Evolutionary conservation across 2,888 invertebrate genomes (phyloP).

Genomic region (Arge pagana): DNA sequence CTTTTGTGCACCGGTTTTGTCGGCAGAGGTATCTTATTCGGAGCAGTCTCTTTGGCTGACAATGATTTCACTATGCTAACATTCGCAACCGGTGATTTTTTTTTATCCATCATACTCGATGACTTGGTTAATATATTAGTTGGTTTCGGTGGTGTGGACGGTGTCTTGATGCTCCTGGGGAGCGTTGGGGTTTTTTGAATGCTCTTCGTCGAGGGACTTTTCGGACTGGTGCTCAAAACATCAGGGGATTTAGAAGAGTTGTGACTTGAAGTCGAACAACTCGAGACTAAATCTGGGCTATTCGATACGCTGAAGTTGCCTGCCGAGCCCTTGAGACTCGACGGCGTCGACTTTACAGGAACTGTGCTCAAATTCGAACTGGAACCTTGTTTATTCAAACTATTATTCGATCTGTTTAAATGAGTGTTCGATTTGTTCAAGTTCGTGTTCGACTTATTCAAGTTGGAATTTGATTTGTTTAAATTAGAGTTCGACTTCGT

Average conservation of each 20-base stretch:
- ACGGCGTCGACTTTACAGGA: slow-evolving; percentile 39
- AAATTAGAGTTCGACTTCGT: slow-evolving; percentile 26
- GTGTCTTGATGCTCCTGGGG: slow-evolving; percentile 49
- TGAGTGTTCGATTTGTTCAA: slow-evolving; percentile 31
- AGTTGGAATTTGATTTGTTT: slow-evolving; percentile 28
- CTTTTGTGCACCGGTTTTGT: slow-evolving; percentile 15
- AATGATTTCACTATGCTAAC: slow-evolving; percentile 32
- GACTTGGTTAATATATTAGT: slow-evolving; percentile 59
- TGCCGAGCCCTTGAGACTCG: slow-evolving; percentile 42
- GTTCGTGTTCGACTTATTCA: slow-evolving; percentile 27
- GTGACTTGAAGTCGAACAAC: slow-evolving; percentile 62
- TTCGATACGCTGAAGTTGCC: slow-evolving; percentile 59
- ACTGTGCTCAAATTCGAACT: slow-evolving; percentile 14
- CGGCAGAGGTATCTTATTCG: slow-evolving; percentile 27
- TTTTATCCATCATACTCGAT: slow-evolving; percentile 52
- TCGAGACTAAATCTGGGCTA: slow-evolving; percentile 75
- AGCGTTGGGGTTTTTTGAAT: slow-evolving; percentile 52
- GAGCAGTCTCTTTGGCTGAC: slow-evolving; percentile 27
- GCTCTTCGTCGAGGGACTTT: slow-evolving; percentile 47
- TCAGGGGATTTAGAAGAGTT: slow-evolving; percentile 61
- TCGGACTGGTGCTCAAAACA: slow-evolving; percentile 43
- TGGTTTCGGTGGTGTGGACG: slow-evolving; percentile 60
- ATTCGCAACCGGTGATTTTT: slow-evolving; percentile 42
- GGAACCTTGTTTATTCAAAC: slow-evolving; percentile 29
- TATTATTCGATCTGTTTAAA: slow-evolving; percentile 32